Evolutionary conservation across 1,140 invertebrate genomes (phyloP).

Genomic region (Meloidogyne chitwoodi): DNA sequence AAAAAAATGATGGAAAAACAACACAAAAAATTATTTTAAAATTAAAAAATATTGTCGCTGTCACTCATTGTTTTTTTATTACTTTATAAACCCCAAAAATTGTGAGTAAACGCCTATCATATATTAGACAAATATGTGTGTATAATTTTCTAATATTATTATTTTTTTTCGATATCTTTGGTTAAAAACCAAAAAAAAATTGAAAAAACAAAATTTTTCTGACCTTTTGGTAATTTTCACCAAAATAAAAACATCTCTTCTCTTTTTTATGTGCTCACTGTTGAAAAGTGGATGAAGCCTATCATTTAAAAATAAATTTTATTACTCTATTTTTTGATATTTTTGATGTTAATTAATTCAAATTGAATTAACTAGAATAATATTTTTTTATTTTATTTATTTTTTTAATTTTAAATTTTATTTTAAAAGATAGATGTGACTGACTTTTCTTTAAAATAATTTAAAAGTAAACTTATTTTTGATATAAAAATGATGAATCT

Average conservation of each 20-base stretch:
- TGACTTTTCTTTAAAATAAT: background rate
- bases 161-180: background rate
- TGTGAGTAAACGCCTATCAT: background rate
- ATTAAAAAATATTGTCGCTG: background rate
- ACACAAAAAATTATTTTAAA: background rate
- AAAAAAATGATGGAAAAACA: background rate
- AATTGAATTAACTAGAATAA: too few species aligned
- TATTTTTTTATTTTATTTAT: too few species aligned
- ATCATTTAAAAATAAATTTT: too few species aligned
- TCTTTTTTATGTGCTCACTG: too few species aligned
- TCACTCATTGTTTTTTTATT: background rate
- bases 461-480: background rate
- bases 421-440: background rate
- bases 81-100: background rate
- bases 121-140: background rate
- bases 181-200: background rate
- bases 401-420: too few species aligned
- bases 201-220: background rate
- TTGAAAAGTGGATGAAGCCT: too few species aligned
- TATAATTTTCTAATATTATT: background rate
- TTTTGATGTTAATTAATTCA: too few species aligned
- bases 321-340: too few species aligned
- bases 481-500: background rate
- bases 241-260: too few species aligned
- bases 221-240: too few species aligned